Conservation (phyloP, 53 echinoderm and acorn worm species). For the Temnopleurus reevesii region DNA sequence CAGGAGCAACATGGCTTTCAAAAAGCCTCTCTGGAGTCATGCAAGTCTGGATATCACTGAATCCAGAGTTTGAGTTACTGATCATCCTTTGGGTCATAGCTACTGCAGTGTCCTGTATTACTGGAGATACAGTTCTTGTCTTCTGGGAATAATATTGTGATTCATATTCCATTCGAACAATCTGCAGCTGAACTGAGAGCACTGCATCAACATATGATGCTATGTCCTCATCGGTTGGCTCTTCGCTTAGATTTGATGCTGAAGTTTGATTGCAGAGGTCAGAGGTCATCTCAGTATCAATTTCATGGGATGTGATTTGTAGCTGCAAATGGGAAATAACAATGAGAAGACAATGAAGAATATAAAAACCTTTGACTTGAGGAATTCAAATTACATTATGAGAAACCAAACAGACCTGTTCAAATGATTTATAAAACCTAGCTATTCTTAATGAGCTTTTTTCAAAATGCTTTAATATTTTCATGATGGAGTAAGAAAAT, state of each 20-base stretch:
- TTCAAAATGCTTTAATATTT: too few relatives aligned
- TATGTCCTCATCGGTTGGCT: slow-evolving; percentile 41
- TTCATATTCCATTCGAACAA: slow-evolving; percentile 32
- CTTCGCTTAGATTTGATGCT: not conserved
- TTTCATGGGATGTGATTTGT: not conserved
- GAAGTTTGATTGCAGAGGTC: not conserved
- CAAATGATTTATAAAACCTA: too few relatives aligned
- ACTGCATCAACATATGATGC: slow-evolving; percentile 32
- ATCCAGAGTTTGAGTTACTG: not conserved
- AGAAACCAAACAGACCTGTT: too few relatives aligned
- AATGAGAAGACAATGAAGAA: not conserved
- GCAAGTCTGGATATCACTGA: not conserved
- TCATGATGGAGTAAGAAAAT: too few relatives aligned
- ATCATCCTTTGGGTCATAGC: not conserved
- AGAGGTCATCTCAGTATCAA: not conserved
- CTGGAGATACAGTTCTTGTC: not conserved
- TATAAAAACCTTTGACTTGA: too few relatives aligned
- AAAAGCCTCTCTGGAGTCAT: not conserved
- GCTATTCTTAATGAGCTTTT: too few relatives aligned
- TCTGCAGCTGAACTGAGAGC: slow-evolving; percentile 41
- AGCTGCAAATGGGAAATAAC: not conserved
- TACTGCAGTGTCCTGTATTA: slow-evolving; percentile 41
- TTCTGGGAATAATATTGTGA: not conserved
- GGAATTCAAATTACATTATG: too few relatives aligned
- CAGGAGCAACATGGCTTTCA: not conserved